Evolutionary conservation across 2,113 vertebrate species (phyloP), one percentile per base, ranked within the genome.

Genomic region (Odocoileus virginianus): DNA sequence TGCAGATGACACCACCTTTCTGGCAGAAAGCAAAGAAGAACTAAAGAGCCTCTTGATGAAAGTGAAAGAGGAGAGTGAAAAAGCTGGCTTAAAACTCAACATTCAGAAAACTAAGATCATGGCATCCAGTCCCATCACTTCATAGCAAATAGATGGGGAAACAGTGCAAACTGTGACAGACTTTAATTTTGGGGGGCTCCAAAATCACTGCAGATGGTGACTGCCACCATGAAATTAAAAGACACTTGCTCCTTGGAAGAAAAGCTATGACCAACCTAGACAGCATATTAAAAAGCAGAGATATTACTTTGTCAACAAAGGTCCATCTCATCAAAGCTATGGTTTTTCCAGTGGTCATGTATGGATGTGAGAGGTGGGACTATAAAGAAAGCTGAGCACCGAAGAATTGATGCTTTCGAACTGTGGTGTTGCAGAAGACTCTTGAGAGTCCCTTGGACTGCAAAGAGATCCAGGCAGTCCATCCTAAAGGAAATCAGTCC

Each of bases 341-440:
- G 9, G 9, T 71, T 36, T 36, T 71, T 21, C 64, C 64, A 36
- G n/a, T 71, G 11, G 1, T 71, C 64, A 36, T 71, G 19, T 71
- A 71, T 21, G 64, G 64, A 23, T 36, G n/a, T 71, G n/a, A 36
- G n/a, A 71, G n/a, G n/a, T 10, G 36, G 64, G 19, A 21, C 64
- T 5, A 5, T 71, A 36, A 21, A 71, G 19, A 36, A 71, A 71
- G n/a, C n/a, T 71, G 19, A 71, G 64, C 1, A 0, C 2, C 0
- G 5, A 71, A 71, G n/a, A 71, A 71, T 6, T 36, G 64, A 5
- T 36, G n/a, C n/a, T 36, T 36, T 71, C 36, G n/a, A 71, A 71
- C 0, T 36, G n/a, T 12, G 19, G n/a, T 71, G 67, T 40, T 71
- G n/a, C 19, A 71, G 67, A 71, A 71, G 10, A 71, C n/a, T 36